These are phyloP conservation scores for Nerophis ophidion DNA, from an alignment of 2,113 vertebrate genomes.

Conservation along the genomic window DNA sequence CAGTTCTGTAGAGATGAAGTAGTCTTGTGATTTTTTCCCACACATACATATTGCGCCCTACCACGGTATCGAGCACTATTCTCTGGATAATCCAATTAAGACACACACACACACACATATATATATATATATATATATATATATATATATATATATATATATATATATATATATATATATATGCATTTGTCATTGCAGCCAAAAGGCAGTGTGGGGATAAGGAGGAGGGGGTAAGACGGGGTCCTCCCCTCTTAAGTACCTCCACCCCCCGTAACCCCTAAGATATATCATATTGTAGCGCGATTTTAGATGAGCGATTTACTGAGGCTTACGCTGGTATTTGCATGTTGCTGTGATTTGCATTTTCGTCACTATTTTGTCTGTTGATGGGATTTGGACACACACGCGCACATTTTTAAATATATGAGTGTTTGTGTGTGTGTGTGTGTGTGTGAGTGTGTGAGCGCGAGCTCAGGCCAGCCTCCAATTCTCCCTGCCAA, in stretches of 20 bases:
- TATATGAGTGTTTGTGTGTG: conserved; percentile 12
- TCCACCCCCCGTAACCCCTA: conserved; percentile 7
- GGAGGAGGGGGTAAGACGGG: conserved; percentile 26
- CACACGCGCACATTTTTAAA: conserved; percentile 17
- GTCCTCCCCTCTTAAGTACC: conserved; percentile 18
- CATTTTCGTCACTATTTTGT: conserved; percentile 35
- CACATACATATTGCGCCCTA: too few relatives aligned
- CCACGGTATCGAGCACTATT: too few relatives aligned
- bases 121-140: too few relatives aligned
- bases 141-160: too few relatives aligned
- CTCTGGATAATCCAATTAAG: too few relatives aligned
- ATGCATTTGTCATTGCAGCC: conserved; percentile 21
- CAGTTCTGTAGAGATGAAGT: too few relatives aligned
- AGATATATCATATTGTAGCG: conserved; percentile 37
- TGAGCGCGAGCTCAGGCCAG: conserved; percentile 47
- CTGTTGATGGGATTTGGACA: conserved; percentile 49
- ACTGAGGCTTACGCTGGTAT: conserved; percentile 50
- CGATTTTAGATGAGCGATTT: conserved; percentile 51
- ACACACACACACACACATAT: too few relatives aligned
- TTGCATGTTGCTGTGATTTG: conserved; percentile 12
- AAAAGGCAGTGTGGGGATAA: conserved; percentile 23
- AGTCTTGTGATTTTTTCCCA: too few relatives aligned
- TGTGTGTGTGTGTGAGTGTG: conserved; percentile 32
- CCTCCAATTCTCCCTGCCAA: conserved; percentile 27
- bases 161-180: too few relatives aligned